Evolutionary conservation across 2,888 invertebrate species (phyloP), one percentile per base, ranked within the genome.

Genomic region (Rotaria macrura): DNA sequence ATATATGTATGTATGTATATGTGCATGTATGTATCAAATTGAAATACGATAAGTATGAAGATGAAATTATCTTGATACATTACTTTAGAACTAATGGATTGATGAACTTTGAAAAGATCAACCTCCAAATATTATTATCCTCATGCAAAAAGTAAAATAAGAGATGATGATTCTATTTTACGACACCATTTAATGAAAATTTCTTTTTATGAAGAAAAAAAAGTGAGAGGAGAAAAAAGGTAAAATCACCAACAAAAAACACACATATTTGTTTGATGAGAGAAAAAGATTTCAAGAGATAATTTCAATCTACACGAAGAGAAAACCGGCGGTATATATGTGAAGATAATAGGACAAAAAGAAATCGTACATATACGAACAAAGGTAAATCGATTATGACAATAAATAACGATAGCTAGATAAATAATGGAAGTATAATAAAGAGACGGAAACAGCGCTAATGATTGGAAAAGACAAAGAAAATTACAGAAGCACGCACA

Each of bases 181-280:
- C 43, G 79, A 79, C 79, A 79, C 79, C 34, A 43, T 79, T 79
- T 79, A 79, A 79, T 79, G 43, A 79, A 79, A 43, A 43, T 79
- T 79, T 79, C 43, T 79, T 65, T 47, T 65, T 65, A 65, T 65
- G 65, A 65, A 65, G 65, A 65, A 65, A 65, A 65, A 65, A 65
- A 65, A 34, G 34, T 65, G 65, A 17, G 34, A 65, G 34, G 65
- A 34, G 65, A 43, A 79, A 38, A 74, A 79, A 79, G 79, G 79
- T 79, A 79, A 79, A 79, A 79, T 79, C 79, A 79, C 79, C 79
- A 79, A 79, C 79, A 79, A 79, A 40, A 40, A 79, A 79, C 65
- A 65, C 34, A 65, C 65, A 65, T 34, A 65, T 34, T 65, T 65
- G 65, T 65, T 65, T 65, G 65, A 65, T 65, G 65, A 65, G 65